These are phyloP conservation scores for Diarsia mendica DNA, from an alignment of 2,888 invertebrate species.

Conservation along the genomic window DNA sequence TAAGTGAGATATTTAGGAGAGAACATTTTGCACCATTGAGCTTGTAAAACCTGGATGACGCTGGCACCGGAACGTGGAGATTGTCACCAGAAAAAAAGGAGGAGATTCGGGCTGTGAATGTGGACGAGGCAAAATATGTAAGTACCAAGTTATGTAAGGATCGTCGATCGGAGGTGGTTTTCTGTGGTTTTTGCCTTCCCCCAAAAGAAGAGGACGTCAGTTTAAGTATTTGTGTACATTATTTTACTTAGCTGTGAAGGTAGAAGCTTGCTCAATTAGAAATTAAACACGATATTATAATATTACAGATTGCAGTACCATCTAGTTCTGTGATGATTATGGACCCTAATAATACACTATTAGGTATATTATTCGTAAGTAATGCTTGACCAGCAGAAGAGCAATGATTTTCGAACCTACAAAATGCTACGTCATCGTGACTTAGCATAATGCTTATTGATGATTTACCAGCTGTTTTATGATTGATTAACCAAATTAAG, in stretches of 20 bases:
- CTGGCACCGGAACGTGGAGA: no score
- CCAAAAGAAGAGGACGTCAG: no score
- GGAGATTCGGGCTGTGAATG: no score
- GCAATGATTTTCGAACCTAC: neutral
- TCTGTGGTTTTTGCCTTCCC: no score
- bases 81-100: no score
- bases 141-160: no score
- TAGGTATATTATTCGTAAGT: neutral
- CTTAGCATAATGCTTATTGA: neutral
- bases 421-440: neutral
- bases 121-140: no score
- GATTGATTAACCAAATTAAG: slow-evolving; percentile 10
- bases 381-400: neutral
- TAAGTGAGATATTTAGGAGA: neutral
- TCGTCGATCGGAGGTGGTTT: no score
- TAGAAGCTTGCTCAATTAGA: neutral
- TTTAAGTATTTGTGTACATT: no score
- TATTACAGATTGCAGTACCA: neutral
- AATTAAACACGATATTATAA: neutral
- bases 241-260: neutral
- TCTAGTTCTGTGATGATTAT: neutral
- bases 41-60: no score
- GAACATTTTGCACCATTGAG: neutral
- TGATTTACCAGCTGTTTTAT: slow-evolving; percentile 2
- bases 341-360: neutral